Evolutionary conservation across 2,888 invertebrate genomes (phyloP).

Genomic region (Branchinecta sandiegonensis): DNA sequence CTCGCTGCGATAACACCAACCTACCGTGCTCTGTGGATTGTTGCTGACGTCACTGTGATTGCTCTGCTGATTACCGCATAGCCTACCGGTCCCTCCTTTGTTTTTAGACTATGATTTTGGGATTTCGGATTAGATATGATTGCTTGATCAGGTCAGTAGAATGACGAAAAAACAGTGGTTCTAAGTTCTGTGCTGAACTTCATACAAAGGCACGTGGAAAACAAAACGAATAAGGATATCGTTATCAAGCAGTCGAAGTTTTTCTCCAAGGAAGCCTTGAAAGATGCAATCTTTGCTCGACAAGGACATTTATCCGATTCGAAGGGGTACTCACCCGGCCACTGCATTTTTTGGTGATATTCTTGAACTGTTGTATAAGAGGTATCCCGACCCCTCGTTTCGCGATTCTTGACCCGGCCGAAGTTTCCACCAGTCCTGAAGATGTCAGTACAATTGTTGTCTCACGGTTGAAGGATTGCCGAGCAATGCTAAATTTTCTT

Average conservation of each 20-base stretch:
- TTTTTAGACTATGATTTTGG: too few relatives aligned
- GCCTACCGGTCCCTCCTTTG: too few relatives aligned
- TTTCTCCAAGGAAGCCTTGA: not conserved
- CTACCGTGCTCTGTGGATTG: too few relatives aligned
- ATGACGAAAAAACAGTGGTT: not conserved
- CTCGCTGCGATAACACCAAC: too few relatives aligned
- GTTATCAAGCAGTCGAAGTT: not conserved
- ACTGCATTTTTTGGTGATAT: not conserved
- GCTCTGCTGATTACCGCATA: too few relatives aligned
- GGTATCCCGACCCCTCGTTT: constrained; percentile 7
- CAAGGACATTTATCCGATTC: not conserved
- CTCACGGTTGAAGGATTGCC: not conserved
- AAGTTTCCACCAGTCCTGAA: constrained; percentile 2
- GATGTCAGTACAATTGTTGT: not conserved
- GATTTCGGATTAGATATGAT: not conserved
- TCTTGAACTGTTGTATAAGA: not conserved
- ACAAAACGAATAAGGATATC: constrained; percentile 1
- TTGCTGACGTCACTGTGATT: too few relatives aligned
- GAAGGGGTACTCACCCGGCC: not conserved
- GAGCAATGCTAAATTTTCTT: not conserved
- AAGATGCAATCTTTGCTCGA: not conserved
- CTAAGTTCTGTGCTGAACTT: not conserved
- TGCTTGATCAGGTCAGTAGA: not conserved
- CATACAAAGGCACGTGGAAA: constrained; percentile 3
- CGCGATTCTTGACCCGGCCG: constrained; percentile 4